Percentiles rank a stretch among this genome's conserved stretches.
These are phyloP conservation scores for Ylistrum balloti DNA, from an alignment of 1,140 invertebrate species.

Conservation along the genomic window DNA sequence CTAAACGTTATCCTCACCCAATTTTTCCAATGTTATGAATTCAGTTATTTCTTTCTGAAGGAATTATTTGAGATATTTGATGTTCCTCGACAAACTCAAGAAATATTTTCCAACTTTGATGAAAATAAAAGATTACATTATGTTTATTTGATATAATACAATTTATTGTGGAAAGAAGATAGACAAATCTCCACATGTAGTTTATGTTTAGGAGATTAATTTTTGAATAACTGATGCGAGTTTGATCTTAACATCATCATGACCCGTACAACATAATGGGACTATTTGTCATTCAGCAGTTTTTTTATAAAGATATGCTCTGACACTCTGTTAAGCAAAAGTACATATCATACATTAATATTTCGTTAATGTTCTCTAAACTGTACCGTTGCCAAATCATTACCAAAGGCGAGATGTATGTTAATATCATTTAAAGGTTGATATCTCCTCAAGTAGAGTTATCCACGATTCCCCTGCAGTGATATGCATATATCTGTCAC, in stretches of 20 bases:
- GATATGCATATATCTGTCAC: constrained; percentile 12
- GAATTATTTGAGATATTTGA: no score
- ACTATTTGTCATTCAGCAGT: not conserved
- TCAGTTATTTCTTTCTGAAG: no score
- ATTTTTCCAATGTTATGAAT: no score
- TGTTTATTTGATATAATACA: no score
- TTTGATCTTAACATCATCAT: not conserved
- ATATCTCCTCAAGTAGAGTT: no score
- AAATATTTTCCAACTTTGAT: no score
- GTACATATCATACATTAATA: not conserved
- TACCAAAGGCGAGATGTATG: not conserved
- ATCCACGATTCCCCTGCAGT: not conserved
- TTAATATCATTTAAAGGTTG: not conserved
- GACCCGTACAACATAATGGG: not conserved
- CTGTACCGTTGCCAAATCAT: not conserved
- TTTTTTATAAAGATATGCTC: not conserved
- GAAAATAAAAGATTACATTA: no score
- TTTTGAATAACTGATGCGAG: not conserved
- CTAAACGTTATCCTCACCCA: no score
- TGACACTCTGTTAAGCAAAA: not conserved
- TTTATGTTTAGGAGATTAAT: no score
- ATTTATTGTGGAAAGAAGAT: no score
- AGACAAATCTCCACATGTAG: no score
- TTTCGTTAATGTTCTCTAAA: constrained; percentile 7
- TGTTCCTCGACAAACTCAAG: no score